These are phyloP conservation scores for Cuniculus paca DNA, from an alignment of 2,797 vertebrate genomes.

Conservation along the genomic window DNA sequence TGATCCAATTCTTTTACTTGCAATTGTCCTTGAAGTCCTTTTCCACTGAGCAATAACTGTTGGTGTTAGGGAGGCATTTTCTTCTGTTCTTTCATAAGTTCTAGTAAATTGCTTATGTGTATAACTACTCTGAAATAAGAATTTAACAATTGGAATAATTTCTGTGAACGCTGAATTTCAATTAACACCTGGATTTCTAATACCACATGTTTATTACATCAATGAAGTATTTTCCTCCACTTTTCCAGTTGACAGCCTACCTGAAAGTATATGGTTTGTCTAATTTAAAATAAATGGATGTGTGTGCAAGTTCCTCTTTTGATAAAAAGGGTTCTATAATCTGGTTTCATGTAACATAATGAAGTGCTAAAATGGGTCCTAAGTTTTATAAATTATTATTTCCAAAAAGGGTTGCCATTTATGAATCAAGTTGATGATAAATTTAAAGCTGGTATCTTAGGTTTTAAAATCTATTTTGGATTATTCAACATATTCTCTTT, in stretches of 20 bases:
- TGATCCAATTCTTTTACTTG: slow-evolving; percentile 98
- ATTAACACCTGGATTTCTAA: slow-evolving; percentile 56
- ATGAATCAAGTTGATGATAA: not conserved
- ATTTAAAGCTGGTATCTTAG: not conserved
- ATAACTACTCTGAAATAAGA: slow-evolving; percentile 72
- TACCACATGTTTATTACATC: not conserved
- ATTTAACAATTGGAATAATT: slow-evolving; percentile 75
- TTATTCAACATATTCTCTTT: not conserved
- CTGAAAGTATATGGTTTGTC: not conserved
- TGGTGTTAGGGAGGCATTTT: slow-evolving; percentile 86
- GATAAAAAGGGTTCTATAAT: not conserved
- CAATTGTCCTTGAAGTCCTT: slow-evolving; percentile 95
- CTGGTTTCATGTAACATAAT: not conserved
- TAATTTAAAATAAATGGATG: not conserved
- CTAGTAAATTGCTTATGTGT: slow-evolving; percentile 68
- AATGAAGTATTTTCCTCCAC: slow-evolving; percentile 30
- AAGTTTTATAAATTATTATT: not conserved
- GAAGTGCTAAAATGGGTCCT: not conserved
- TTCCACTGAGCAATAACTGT: slow-evolving; percentile 88
- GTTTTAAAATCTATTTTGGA: slow-evolving; percentile 2
- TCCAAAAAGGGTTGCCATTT: not conserved
- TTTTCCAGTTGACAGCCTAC: slow-evolving; percentile 54
- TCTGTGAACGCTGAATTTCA: slow-evolving; percentile 53
- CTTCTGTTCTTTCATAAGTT: slow-evolving; percentile 79
- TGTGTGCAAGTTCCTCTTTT: not conserved